Conservation (phyloP, 2,797 vertebrate species). For the Rhinophrynus dorsalis region DNA sequence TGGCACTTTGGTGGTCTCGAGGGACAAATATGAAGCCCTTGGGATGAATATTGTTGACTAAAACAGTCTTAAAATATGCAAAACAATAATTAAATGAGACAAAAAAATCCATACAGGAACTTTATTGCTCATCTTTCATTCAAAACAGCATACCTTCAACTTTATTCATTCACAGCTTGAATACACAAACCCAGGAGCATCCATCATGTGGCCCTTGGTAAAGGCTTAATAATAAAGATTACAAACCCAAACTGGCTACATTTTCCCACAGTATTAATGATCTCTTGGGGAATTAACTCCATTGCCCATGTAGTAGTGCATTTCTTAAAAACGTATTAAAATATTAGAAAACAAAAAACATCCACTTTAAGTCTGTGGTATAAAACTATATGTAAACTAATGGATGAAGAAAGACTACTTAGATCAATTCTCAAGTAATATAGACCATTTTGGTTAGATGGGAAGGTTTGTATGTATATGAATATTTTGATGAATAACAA, state of each 20-base stretch:
- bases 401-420: conserved; percentile 57
- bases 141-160: conserved; percentile 81
- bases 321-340: conserved; percentile 52
- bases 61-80: too few relatives aligned
- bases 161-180: conserved; percentile 82
- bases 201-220: conserved; percentile 69
- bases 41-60: too few relatives aligned
- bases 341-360: conserved; percentile 59
- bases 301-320: conserved; percentile 68
- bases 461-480: conserved; percentile 64
- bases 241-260: conserved; percentile 68
- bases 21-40: too few relatives aligned
- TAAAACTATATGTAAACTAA: conserved; percentile 66
- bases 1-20: too few relatives aligned
- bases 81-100: conserved; percentile 57
- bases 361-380: conserved; percentile 66
- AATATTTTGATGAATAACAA: conserved; percentile 69
- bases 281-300: conserved; percentile 63
- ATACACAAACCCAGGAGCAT: conserved; percentile 73
- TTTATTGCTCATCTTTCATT: conserved; percentile 89
- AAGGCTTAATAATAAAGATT: conserved; percentile 72
- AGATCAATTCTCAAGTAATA: conserved; percentile 76
- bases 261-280: conserved; percentile 76
- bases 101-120: conserved; percentile 64
- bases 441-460: conserved; percentile 63